Conservation (phyloP, 1,140 invertebrate genomes). For the Rhyacophila brunnea region DNA sequence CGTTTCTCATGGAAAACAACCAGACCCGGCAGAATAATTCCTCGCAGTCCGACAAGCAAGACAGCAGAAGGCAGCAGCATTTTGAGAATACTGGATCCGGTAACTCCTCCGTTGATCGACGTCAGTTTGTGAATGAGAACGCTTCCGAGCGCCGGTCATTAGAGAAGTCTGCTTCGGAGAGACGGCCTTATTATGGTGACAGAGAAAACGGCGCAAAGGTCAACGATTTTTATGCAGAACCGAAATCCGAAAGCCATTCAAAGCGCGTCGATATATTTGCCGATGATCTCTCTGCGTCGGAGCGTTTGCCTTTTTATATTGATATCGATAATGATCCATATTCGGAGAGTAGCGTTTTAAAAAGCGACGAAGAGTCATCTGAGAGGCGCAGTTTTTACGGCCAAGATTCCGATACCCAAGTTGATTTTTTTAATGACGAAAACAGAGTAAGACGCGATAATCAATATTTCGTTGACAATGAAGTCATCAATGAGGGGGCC, state of each 20-base stretch:
- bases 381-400: slow-evolving; percentile 9
- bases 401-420: not conserved
- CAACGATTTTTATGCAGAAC: slow-evolving; percentile 4
- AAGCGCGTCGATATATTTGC: slow-evolving; percentile 9
- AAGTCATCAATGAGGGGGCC: not conserved
- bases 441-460: not conserved
- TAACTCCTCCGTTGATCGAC: too few relatives aligned
- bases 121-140: not conserved
- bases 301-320: slow-evolving; percentile 23
- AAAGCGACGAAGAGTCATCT: slow-evolving; percentile 3
- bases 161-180: slow-evolving; percentile 29
- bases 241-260: not conserved
- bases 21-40: not conserved
- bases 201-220: not conserved
- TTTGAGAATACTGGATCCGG: not conserved
- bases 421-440: not conserved
- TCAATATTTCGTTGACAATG: not conserved
- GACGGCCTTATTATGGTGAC: slow-evolving; percentile 8
- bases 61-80: not conserved
- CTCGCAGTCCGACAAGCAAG: not conserved
- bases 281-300: slow-evolving; percentile 9
- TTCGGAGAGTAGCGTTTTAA: slow-evolving; percentile 7
- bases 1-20: not conserved
- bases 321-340: slow-evolving; percentile 26
- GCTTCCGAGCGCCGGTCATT: slow-evolving; percentile 8